Evolutionary conservation across 2,888 invertebrate species (phyloP).

Genomic region (Fragum sueziense): DNA sequence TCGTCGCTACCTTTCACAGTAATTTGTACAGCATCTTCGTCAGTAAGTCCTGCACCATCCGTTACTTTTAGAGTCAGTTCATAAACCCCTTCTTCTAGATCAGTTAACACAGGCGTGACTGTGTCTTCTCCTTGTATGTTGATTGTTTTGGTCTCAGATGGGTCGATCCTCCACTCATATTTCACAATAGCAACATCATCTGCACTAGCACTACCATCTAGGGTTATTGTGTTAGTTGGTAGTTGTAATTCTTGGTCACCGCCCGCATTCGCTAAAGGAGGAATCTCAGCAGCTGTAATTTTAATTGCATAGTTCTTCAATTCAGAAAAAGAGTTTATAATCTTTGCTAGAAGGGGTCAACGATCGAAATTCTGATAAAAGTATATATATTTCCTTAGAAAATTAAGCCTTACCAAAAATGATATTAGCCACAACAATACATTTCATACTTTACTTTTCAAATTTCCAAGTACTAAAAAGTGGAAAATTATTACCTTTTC

Average conservation of each 20-base stretch:
- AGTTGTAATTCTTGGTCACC: conserved; percentile 23
- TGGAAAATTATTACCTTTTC: too few species aligned
- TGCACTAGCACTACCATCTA: conserved; percentile 27
- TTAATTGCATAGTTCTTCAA: too few species aligned
- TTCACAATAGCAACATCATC: conserved; percentile 44
- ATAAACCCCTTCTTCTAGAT: conserved; percentile 33
- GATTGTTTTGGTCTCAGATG: not conserved
- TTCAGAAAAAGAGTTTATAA: too few species aligned
- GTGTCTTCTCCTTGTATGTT: conserved; percentile 5
- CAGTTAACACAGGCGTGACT: not conserved
- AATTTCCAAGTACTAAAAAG: too few species aligned
- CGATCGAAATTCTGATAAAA: too few species aligned
- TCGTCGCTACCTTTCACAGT: conserved; percentile 43
- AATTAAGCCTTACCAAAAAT: too few species aligned
- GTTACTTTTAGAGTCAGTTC: conserved; percentile 39
- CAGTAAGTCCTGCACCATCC: conserved; percentile 39
- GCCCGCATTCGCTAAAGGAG: conserved; percentile 49
- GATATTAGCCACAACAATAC: too few species aligned
- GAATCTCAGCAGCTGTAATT: conserved; percentile 35
- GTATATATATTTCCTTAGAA: too few species aligned
- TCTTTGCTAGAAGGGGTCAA: too few species aligned
- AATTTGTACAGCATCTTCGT: conserved; percentile 37
- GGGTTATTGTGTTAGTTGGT: conserved; percentile 24
- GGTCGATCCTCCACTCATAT: conserved; percentile 32
- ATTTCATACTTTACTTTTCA: too few species aligned